Percentiles rank a stretch among this genome's conserved stretches.
Evolutionary conservation across 1,140 invertebrate species (phyloP).

Genomic region (Ericerus pela): DNA sequence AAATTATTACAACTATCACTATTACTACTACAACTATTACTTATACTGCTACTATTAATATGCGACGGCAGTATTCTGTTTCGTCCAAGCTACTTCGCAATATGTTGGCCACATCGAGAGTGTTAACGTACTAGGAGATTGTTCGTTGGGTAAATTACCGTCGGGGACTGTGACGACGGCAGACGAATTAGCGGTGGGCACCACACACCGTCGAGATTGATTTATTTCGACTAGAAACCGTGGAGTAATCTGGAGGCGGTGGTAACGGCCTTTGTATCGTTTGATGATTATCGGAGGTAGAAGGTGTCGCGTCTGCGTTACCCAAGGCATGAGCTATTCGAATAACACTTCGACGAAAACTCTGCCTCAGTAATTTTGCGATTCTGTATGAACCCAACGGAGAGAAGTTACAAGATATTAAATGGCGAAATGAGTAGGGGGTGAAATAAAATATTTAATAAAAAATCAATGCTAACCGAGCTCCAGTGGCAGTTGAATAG

Average conservation of each 20-base stretch:
- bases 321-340: conserved; percentile 37
- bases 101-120: conserved; percentile 40
- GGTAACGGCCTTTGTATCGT: conserved; percentile 24
- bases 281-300: conserved; percentile 30
- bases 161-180: neutral
- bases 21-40: conserved; percentile 24
- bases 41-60: too few species aligned
- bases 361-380: conserved; percentile 61
- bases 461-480: conserved; percentile 34
- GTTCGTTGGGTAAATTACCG: conserved; percentile 17
- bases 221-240: conserved; percentile 44
- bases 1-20: too few species aligned
- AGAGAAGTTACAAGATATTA: conserved; percentile 13
- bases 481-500: conserved; percentile 78
- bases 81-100: conserved; percentile 41
- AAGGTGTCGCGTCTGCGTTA: conserved; percentile 26
- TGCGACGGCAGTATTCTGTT: conserved; percentile 27
- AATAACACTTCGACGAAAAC: conserved; percentile 61
- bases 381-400: conserved; percentile 35
- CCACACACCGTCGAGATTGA: conserved; percentile 26
- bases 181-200: conserved; percentile 20
- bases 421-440: neutral
- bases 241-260: conserved; percentile 45
- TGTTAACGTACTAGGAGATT: conserved; percentile 33
- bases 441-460: neutral